These are phyloP conservation scores for Anguilla japonica DNA, from an alignment of 2,113 vertebrate genomes.

Conservation along the genomic window DNA sequence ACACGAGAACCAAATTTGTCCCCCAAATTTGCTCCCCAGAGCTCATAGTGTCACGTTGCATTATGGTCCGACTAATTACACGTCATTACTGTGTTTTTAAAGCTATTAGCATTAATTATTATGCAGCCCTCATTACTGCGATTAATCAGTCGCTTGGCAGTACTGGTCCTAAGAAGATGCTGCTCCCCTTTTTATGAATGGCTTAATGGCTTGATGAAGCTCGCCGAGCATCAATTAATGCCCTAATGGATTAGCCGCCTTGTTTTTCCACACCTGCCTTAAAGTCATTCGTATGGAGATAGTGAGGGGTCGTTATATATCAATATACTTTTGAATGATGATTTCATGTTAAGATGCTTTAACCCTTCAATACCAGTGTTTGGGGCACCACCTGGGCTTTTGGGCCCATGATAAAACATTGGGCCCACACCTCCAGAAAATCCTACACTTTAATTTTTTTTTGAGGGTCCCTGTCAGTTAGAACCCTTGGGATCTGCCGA, in stretches of 20 bases:
- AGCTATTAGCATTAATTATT: not conserved
- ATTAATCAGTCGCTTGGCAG: not conserved
- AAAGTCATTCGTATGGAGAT: not conserved
- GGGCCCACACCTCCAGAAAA: no score
- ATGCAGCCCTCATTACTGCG: not conserved
- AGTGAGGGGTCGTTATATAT: not conserved
- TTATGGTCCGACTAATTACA: not conserved
- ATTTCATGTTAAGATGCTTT: no score
- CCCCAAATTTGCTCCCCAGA: no score
- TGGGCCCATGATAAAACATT: no score
- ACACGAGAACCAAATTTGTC: no score
- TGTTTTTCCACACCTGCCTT: not conserved
- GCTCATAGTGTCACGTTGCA: not conserved
- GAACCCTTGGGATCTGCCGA: no score
- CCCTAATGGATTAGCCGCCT: not conserved
- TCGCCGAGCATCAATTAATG: not conserved
- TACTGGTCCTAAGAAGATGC: not conserved
- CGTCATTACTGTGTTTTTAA: not conserved
- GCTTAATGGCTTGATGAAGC: not conserved
- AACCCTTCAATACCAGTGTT: no score
- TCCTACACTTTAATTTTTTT: no score
- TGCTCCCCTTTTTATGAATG: no score
- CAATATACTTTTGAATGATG: not conserved
- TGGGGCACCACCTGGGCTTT: no score
- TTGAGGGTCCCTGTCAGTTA: no score